A percentile compares a stretch with the other conserved stretches of the same genome.
These are phyloP conservation scores for Chondrilla cf. caribensis DNA, from an alignment of 37 sponge, comb jelly and placozoan genomes.

Conservation along the genomic window DNA sequence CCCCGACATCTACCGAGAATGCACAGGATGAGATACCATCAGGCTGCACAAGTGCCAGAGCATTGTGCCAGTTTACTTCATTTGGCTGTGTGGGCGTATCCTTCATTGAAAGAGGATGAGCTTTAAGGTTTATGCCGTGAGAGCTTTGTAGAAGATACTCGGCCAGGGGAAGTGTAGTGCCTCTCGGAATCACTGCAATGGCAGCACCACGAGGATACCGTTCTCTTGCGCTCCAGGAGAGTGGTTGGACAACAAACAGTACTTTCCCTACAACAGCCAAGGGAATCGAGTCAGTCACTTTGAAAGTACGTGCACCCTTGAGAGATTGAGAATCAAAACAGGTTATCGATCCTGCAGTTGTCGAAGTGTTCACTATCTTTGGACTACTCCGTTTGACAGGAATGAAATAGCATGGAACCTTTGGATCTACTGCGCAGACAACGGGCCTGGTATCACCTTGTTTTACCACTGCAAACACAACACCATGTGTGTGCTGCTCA, in stretches of 20 bases:
- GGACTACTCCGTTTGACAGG: conserved; percentile 54
- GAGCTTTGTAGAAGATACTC: neutral
- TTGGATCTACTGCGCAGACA: conserved; percentile 39
- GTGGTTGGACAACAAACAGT: neutral
- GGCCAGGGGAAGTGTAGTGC: neutral
- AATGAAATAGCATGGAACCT: conserved; percentile 38
- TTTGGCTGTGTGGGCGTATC: no score
- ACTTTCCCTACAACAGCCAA: neutral
- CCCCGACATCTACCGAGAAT: neutral
- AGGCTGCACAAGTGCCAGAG: neutral
- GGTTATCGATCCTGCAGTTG: no score
- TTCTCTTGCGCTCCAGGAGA: neutral
- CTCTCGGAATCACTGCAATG: neutral
- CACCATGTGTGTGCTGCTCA: neutral
- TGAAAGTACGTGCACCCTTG: neutral
- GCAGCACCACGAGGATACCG: conserved; percentile 2
- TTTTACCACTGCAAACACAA: conserved; percentile 24
- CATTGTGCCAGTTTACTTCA: no score
- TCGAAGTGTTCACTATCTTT: neutral
- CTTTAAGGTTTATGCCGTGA: no score
- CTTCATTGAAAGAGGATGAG: no score
- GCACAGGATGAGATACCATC: neutral
- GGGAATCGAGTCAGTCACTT: neutral
- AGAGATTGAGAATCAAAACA: neutral
- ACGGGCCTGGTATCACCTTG: conserved; percentile 13